Conservation (phyloP, 2,888 invertebrate species). For the Aethes cnicana region DNA sequence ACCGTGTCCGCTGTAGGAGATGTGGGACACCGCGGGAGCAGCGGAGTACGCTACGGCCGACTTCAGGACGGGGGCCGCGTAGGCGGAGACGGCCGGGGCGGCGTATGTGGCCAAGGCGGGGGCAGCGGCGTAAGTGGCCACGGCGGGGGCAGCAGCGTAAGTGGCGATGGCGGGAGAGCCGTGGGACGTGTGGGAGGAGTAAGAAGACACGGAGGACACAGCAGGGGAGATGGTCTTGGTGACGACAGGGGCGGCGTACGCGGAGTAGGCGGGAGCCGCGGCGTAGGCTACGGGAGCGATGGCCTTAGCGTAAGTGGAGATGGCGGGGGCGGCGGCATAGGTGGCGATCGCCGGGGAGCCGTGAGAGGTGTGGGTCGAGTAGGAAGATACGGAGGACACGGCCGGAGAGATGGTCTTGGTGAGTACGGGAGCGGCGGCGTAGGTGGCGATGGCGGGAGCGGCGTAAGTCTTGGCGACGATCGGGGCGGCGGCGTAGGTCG, state of each 20-base stretch:
- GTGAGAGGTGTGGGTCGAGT: conserved; percentile 30
- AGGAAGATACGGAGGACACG: conserved; percentile 34
- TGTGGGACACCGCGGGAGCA: too few relatives aligned
- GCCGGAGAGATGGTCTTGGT: conserved; percentile 53
- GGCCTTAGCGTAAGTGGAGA: conserved; percentile 41
- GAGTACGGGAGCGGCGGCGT: conserved; percentile 49
- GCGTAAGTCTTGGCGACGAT: conserved; percentile 48
- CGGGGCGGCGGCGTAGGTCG: conserved; percentile 53
- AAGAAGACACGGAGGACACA: conserved; percentile 1
- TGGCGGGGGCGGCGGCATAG: conserved; percentile 44
- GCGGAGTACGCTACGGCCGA: conserved; percentile 16
- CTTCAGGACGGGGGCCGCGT: conserved; percentile 18
- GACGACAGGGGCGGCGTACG: conserved; percentile 32
- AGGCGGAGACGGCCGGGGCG: conserved; percentile 28
- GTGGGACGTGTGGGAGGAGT: conserved; percentile 2
- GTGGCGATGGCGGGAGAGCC: conserved; percentile 11
- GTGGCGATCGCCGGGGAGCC: conserved; percentile 38
- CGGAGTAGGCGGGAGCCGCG: conserved; percentile 27
- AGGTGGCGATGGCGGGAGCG: conserved; percentile 42
- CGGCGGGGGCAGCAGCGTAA: conserved; percentile 39
- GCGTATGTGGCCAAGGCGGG: conserved; percentile 20
- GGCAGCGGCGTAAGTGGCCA: conserved; percentile 21
- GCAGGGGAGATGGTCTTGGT: conserved; percentile 5
- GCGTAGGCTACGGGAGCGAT: conserved; percentile 63
- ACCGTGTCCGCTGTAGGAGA: conserved; percentile 84